These are phyloP conservation scores for Epizoanthus illoricatus DNA, from an alignment of 92 coral and sea anemone genomes.

Conservation along the genomic window DNA sequence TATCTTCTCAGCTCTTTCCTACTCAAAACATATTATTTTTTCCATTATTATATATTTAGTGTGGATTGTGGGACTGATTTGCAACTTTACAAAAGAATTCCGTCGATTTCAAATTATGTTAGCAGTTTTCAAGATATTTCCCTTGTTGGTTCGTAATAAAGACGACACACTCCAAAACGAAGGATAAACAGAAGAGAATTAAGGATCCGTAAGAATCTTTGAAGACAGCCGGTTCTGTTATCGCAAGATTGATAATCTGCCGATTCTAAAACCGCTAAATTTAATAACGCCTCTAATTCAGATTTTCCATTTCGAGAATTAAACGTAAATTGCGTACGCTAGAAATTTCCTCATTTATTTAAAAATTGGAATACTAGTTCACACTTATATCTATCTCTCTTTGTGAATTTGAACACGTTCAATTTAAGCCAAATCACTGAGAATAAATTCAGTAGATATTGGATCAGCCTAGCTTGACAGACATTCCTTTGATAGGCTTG, in stretches of 20 bases:
- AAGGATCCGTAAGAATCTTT: neutral
- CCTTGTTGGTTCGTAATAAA: too few species aligned
- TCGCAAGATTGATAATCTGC: constrained; percentile 37
- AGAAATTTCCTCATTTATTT: constrained; percentile 7
- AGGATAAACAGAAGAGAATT: neutral
- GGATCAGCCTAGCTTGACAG: neutral
- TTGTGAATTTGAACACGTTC: neutral
- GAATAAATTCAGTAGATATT: neutral
- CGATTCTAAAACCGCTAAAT: constrained; percentile 41
- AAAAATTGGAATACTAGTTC: neutral
- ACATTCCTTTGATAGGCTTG: constrained; percentile 36
- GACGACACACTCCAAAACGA: neutral
- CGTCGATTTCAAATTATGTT: neutral
- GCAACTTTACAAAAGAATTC: too few species aligned
- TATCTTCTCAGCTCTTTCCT: constrained; percentile 1
- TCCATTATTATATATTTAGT: constrained; percentile 17
- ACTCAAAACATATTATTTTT: constrained; percentile 24
- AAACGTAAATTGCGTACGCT: neutral
- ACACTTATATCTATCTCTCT: neutral
- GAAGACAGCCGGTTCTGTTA: constrained; percentile 36
- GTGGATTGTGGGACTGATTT: neutral
- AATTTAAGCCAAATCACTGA: neutral
- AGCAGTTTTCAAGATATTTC: neutral
- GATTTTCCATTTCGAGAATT: constrained; percentile 33
- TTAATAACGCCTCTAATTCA: constrained; percentile 41